These are phyloP conservation scores for Myodes glareolus DNA, from an alignment of 2,113 vertebrate genomes.

Conservation along the genomic window DNA sequence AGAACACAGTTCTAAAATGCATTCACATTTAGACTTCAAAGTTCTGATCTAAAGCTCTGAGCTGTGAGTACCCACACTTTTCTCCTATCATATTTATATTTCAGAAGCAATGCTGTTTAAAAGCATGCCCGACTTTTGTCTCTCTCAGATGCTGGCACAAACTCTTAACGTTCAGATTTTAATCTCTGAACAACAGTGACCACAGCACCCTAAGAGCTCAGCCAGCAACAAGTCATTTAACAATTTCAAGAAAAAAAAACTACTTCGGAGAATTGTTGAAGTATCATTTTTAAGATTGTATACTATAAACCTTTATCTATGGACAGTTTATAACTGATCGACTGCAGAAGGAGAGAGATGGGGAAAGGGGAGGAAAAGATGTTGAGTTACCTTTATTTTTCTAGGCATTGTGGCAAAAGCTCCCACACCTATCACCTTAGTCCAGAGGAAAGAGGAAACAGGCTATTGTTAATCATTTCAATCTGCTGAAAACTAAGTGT, in stretches of 20 bases:
- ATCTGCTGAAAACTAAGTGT: background rate
- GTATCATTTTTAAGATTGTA: background rate
- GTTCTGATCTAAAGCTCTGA: background rate
- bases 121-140: background rate
- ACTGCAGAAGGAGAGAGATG: background rate
- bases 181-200: too few species aligned
- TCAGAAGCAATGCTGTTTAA: background rate
- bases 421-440: background rate
- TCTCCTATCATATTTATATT: background rate
- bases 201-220: background rate
- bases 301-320: background rate
- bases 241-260: background rate
- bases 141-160: background rate
- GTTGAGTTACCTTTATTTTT: background rate
- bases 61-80: background rate
- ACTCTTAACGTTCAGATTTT: background rate
- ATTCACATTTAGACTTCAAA: background rate
- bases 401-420: background rate
- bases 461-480: background rate
- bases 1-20: background rate
- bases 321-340: conserved; percentile 1
- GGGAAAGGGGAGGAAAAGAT: background rate
- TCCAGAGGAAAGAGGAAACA: background rate
- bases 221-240: background rate
- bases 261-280: background rate